Percentiles rank a stretch among this genome's conserved stretches.
Evolutionary conservation across 1,140 invertebrate genomes (phyloP).

Genomic region (Camponotus pennsylvanicus): DNA sequence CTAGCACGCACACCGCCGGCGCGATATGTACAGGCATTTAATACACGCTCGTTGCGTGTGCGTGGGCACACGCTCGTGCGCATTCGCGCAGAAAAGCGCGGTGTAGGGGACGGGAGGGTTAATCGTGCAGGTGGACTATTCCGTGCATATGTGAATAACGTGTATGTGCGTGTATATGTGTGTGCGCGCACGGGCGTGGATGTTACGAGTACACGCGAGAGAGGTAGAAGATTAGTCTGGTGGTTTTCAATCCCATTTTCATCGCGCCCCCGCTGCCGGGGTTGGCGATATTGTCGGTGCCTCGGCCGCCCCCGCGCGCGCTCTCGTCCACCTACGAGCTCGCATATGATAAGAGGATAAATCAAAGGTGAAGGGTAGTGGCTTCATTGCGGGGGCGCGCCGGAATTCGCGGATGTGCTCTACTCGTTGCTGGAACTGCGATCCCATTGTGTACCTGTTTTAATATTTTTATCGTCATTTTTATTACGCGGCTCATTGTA

Average conservation of each 20-base stretch:
- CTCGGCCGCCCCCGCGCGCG: constrained; percentile 54
- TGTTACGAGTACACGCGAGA: constrained; percentile 74
- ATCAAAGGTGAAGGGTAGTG: constrained; percentile 76
- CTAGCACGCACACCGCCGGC: constrained; percentile 68
- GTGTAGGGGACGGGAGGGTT: constrained; percentile 19
- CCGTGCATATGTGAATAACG: background rate
- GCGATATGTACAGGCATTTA: constrained; percentile 62
- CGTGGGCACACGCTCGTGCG: constrained; percentile 37
- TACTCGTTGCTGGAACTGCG: constrained; percentile 13
- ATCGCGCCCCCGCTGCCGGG: constrained; percentile 75
- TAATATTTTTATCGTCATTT: constrained; percentile 17
- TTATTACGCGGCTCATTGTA: constrained; percentile 16
- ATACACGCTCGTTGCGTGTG: constrained; percentile 65
- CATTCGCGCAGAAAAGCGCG: constrained; percentile 57
- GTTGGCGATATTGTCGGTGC: constrained; percentile 76
- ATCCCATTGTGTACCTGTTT: background rate
- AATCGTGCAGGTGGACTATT: constrained; percentile 76
- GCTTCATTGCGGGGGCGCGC: constrained; percentile 44
- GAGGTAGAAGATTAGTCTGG: constrained; percentile 80
- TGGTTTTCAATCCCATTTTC: constrained; percentile 85
- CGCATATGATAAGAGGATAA: constrained; percentile 76
- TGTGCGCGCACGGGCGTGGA: constrained; percentile 65
- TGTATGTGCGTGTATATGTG: constrained; percentile 46
- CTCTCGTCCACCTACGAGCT: constrained; percentile 50
- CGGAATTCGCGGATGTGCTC: constrained; percentile 50